Evolutionary conservation across 2,113 vertebrate genomes (phyloP), one percentile per base, ranked within the genome.

Genomic region (Poecilia latipinna): DNA sequence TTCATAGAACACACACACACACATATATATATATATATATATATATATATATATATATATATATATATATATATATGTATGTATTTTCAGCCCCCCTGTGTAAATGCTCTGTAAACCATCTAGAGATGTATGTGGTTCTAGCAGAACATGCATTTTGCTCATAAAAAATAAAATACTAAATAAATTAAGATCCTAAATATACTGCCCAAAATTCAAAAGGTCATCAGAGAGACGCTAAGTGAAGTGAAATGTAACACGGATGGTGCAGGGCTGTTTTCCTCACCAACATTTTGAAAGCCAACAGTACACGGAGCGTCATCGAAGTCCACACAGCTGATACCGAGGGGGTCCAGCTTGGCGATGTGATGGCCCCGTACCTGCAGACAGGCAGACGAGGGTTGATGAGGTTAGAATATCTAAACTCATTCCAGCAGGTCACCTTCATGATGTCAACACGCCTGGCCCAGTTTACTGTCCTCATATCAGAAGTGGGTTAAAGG

Each of bases 271-370:
- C 68, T 4, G 17, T 33, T 22, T 94, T 95, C 94, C 97, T 98
- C 95, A 99, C 97, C 97, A 77, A 97, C 93, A 68, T 96, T 96
- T 89, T 96, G 96, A 93, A 95, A 95, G 65, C 93, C 93, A 83
- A 97, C 91, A 90, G 95, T 93, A 91, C 97, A 95, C 6, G 96
- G 96, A 1, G 96, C 93, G 85, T 96, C 95, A 81, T 98, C 97
- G 94, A 98, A 97, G 97, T 97, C 96, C 89, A 98, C 97, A 94
- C 95, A 95, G 96, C 95, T 98, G 96, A 98, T 97, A 88, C 95
- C 96, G 94, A 99, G 96, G 72, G 97, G 97, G 94, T 99, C 96
- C 93, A 99, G 90, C 93, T 98, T 97, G 89, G 97, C 96, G 90
- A 97, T 94, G 93, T 97, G 97, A 82, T 99, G 97, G 86, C 98